These are phyloP conservation scores for Rhyacophila evoluta DNA, from an alignment of 2,888 invertebrate genomes.

Conservation along the genomic window DNA sequence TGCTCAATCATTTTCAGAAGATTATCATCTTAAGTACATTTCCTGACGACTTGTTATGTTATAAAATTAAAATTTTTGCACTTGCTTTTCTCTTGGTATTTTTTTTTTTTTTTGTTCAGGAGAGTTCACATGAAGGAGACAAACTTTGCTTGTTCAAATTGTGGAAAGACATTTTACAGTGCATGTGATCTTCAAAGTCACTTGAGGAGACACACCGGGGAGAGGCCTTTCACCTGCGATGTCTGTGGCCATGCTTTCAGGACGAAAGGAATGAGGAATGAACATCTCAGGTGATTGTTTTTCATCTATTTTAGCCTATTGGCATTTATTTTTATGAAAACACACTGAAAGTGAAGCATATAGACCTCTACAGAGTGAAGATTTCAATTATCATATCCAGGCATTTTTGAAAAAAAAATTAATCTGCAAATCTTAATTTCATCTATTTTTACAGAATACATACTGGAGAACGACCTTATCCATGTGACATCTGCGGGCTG, in stretches of 20 bases:
- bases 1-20: too few species aligned
- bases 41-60: too few species aligned
- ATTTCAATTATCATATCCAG: too few species aligned
- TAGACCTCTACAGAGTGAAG: too few species aligned
- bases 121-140: constrained; percentile 41
- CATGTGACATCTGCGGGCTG: constrained; percentile 63
- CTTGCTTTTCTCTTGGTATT: too few species aligned
- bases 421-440: too few species aligned
- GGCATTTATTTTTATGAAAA: too few species aligned
- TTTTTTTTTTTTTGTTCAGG: constrained; percentile 42
- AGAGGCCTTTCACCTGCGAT: constrained; percentile 46
- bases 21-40: too few species aligned
- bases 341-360: too few species aligned
- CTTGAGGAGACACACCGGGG: constrained; percentile 44
- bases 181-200: constrained; percentile 52
- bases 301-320: too few species aligned
- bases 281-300: constrained; percentile 59
- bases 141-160: constrained; percentile 49
- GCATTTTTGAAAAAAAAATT: too few species aligned
- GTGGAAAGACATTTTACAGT: constrained; percentile 50
- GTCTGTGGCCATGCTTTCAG: constrained; percentile 61
- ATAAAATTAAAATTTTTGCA: too few species aligned
- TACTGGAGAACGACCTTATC: constrained; percentile 62
- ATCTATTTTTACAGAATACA: constrained; percentile 58
- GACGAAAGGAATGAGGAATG: constrained; percentile 60